Base-by-base conservation (phyloP, 2,888 invertebrate genomes). In the Drosophila meridiana region DNA sequence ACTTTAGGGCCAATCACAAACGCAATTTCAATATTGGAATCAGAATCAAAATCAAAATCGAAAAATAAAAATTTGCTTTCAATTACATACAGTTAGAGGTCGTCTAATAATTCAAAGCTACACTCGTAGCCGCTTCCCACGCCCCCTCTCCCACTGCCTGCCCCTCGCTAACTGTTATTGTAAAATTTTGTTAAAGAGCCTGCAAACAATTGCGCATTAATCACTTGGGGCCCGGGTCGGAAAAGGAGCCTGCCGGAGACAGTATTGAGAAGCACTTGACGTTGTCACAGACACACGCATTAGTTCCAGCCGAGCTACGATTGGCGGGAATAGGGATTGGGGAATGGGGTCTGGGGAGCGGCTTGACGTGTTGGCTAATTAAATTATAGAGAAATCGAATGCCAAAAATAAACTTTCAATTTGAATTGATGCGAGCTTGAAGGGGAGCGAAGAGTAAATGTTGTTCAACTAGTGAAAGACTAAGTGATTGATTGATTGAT, bases 161-260 rank as follows among this genome's bases (percentile, higher is more conserved):
- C 11, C 3, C 56, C 13, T 0, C 68, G 48, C 61, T 62, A 72
- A 73, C 59, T 72, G 80, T 82, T 80, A 83, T 84, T 83, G 82
- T 64, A 65, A 71, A 71, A 76, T 77, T 69, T 73, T 73, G 81
- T 84, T 75, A 55, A 70, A 73, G 73, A 69, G 78, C 64, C 82
- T 85, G 83, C 78, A 84, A 83, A 82, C 83, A 83, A 83, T 83
- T 82, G 85, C 76, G 80, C 85, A 83, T 83, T 82, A 84, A 84
- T 82, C 85, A 83, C 62, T 76, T 67, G 70, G 47, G 13, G 28
- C 32, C n/a, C 40, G 56, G 30, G 48, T 61, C 53, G 28, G 40
- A 64, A 58, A 64, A 40, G 34, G 55, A 28, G 63, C 53, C 69
- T 69, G 68, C 62, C 74, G 69, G 47, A 55, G 65, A 57, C 78